phyloP scores from a whole-genome alignment of 2,797 vertebrate species.

The Rallus crepitans region DNA sequence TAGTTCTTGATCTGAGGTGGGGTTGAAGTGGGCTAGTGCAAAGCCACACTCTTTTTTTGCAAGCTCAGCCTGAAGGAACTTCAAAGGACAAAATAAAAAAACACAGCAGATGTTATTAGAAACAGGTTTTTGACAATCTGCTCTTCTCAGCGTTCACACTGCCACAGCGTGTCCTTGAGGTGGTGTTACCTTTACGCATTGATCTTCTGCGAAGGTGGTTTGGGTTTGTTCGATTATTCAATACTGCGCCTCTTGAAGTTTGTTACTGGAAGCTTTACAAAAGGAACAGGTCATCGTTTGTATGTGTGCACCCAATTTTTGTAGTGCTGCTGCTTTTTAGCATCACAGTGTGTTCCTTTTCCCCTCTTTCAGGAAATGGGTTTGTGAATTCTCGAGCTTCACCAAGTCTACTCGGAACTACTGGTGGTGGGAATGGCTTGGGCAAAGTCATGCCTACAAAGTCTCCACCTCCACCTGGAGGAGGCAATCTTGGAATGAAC shows the following conservation, averaged over 20 bases:
- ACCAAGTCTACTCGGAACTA: constrained; percentile 89
- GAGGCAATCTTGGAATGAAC: constrained; percentile 91
- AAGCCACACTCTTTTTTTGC: neutral
- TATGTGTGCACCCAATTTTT: neutral
- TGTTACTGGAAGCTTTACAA: neutral
- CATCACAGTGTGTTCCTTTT: neutral
- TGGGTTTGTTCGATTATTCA: neutral
- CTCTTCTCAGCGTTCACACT: constrained; percentile 15
- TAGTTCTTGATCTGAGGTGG: neutral
- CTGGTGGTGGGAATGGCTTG: constrained; percentile 90
- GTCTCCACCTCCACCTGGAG: constrained; percentile 95
- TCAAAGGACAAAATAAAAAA: constrained; percentile 13
- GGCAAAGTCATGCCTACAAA: constrained; percentile 98
- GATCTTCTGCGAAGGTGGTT: neutral
- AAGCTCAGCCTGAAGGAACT: constrained; percentile 36
- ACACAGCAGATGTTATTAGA: constrained; percentile 22
- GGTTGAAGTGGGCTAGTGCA: neutral
- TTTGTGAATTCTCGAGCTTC: constrained; percentile 96
- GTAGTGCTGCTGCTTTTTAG: neutral
- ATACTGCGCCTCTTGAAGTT: neutral
- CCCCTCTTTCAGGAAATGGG: constrained; percentile 88
- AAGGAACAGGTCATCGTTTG: neutral
- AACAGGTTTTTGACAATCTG: constrained; percentile 10
- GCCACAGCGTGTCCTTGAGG: constrained; percentile 24
- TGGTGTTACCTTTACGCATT: neutral